Percentiles rank a stretch among this genome's conserved stretches.
Conservation (phyloP, 2,797 vertebrate species). For the Florisuga fusca region DNA sequence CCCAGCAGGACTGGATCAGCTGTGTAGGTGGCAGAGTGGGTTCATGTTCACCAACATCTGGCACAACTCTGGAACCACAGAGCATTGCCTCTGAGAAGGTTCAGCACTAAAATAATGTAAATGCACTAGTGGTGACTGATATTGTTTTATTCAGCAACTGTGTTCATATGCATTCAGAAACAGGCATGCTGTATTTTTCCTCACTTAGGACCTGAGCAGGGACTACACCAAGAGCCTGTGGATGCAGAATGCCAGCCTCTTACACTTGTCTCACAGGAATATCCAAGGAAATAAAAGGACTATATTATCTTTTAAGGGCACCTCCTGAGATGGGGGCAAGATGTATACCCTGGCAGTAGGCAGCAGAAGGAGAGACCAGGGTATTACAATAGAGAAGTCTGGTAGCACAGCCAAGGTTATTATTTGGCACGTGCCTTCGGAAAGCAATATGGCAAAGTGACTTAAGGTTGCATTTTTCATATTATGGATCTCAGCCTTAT, state of each 20-base stretch:
- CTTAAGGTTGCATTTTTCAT: background rate
- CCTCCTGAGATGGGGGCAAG: background rate
- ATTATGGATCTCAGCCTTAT: background rate
- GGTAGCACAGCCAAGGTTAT: background rate
- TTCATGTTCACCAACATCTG: background rate
- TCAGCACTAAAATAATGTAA: background rate
- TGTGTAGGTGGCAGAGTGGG: background rate
- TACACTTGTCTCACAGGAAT: background rate
- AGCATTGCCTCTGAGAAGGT: background rate
- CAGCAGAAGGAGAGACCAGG: background rate
- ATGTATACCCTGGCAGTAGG: background rate
- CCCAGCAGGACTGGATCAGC: background rate
- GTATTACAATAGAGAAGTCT: background rate
- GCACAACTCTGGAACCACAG: background rate
- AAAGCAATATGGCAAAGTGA: background rate
- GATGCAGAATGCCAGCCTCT: background rate
- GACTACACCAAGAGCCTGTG: background rate
- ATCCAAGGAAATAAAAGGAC: background rate
- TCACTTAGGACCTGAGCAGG: background rate
- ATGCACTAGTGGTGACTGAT: background rate
- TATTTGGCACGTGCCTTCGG: background rate
- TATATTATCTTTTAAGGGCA: background rate
- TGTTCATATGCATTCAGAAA: background rate
- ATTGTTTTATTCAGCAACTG: background rate
- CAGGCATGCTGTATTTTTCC: background rate